Base-by-base conservation (phyloP, 2,888 invertebrate species). In the Tiliacea aurago region DNA sequence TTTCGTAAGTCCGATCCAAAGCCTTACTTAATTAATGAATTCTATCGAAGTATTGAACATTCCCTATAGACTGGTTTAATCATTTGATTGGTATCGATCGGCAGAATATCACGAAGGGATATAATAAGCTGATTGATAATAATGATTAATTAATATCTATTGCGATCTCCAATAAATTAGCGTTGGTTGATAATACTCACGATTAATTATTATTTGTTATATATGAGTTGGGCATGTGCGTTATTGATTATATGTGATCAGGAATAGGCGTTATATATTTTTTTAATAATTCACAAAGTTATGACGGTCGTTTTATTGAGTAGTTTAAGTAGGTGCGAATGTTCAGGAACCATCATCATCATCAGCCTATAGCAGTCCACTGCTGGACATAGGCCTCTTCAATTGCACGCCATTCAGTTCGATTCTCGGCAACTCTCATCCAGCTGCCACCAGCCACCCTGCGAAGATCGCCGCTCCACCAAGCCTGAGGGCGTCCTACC, bases 1-100 rank as follows among this genome's bases (percentile, higher is more conserved):
- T 81, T 71, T 71, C 51, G 43, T 68, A 78, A 75, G 18, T 69
- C 18, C 47, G 10, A 41, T 18, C 53, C 37, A 76, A 79, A 63
- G 55, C 15, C 33, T 62, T 69, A 64, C n/a, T 59, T 83, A 80
- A 83, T 83, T 80, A 84, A 85, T 85, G 47, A 85, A 73, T 85
- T 73, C 73, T 33, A 64, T 65, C 76, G 58, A 62, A 72, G 71
- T 55, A 75, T 73, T 73, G 53, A 63, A 70, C 62, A 72, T 68
- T 80, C 80, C 70, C 83, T 55, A 45, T 6, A 61, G 80, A 56
- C 49, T 20, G 43, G 73, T 66, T 58, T 69, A 67, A 77, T 84
- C 28, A 77, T 73, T 75, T 65, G 81, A 84, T 76, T 76, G 73
- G 33, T 71, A 73, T 81, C 77, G 80, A 80, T 23, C 70, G n/a